Evolutionary conservation across 2,888 invertebrate genomes (phyloP), one percentile per base, ranked within the genome.

Genomic region (Eutolmus rufibarbis): DNA sequence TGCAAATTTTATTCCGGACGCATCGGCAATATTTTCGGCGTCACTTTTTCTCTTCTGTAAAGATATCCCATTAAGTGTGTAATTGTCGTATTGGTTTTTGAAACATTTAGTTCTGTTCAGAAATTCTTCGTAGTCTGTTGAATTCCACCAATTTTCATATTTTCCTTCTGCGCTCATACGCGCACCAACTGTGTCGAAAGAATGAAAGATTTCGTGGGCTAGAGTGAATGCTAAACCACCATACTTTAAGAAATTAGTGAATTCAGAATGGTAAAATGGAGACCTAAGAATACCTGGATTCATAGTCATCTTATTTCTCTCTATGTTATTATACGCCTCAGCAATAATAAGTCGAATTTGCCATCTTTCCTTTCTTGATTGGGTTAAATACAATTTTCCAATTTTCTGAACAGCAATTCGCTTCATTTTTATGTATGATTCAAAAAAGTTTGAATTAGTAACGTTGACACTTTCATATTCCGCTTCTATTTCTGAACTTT

Each of bases 151-250:
- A 14, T 28, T 16, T 79, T 23, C 23, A 1, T 12, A 28, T 51
- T 12, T n/a, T 7, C 51, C 79, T 1, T 46, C 19, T 16, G 43
- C 43, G 9, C 14, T n/a, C 14, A 31, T 79, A 5, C 5, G 8
- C 14, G 23, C 14, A 79, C 51, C 51, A 0, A 1, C 46, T 14
- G 12, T 8, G 16, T 79, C 79, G 23, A 79, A 79, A 14, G 79
- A 79, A 51, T 79, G 79, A 16, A 51, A 79, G 1, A 79, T 79
- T 79, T 79, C 79, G 46, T 79, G 79, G 1, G 46, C 79, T 14
- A 79, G 0, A 0, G 31, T n/a, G 23, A 46, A 28, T n/a, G 51
- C 79, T 23, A 57, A 9, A 23, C 23, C 31, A 1, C 79, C 51
- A 28, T 51, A 51, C 7, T 51, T 16, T 5, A 57, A 3, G 8